Evolutionary conservation across 2,113 vertebrate species (phyloP).

Genomic region (Leucopsar rothschildi): DNA sequence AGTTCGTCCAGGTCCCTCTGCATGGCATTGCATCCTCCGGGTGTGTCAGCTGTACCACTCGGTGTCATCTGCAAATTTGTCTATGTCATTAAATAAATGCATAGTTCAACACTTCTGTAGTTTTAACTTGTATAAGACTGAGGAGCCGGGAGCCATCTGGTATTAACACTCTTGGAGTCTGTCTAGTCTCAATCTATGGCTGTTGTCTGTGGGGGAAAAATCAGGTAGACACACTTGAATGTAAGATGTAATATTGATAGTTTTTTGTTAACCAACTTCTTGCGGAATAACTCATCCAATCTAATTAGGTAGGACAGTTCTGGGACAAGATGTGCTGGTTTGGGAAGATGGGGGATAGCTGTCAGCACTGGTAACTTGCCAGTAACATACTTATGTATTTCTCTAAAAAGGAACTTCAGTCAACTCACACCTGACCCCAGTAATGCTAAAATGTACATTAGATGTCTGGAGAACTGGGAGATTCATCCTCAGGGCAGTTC

Average conservation of each 20-base stretch:
- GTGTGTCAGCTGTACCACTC: neutral
- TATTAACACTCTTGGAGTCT: neutral
- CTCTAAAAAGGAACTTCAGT: neutral
- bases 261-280: slow-evolving; percentile 30
- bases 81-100: neutral
- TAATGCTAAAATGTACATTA: neutral
- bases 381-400: neutral
- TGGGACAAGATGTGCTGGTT: slow-evolving; percentile 1
- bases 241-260: neutral
- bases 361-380: neutral
- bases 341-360: neutral
- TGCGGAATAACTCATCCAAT: neutral
- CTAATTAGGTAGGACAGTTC: slow-evolving; percentile 33
- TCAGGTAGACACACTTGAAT: neutral
- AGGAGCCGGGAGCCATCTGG: neutral
- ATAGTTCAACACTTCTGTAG: neutral
- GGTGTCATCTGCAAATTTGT: neutral
- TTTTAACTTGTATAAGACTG: neutral
- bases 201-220: neutral
- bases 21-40: neutral
- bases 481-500: neutral
- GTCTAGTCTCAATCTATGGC: neutral
- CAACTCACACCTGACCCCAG: neutral
- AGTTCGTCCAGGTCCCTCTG: neutral
- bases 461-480: neutral